A percentile compares a stretch with the other conserved stretches of the same genome.
phyloP scores from a whole-genome alignment of 2,888 invertebrate species.

The Hartigia nigra region DNA sequence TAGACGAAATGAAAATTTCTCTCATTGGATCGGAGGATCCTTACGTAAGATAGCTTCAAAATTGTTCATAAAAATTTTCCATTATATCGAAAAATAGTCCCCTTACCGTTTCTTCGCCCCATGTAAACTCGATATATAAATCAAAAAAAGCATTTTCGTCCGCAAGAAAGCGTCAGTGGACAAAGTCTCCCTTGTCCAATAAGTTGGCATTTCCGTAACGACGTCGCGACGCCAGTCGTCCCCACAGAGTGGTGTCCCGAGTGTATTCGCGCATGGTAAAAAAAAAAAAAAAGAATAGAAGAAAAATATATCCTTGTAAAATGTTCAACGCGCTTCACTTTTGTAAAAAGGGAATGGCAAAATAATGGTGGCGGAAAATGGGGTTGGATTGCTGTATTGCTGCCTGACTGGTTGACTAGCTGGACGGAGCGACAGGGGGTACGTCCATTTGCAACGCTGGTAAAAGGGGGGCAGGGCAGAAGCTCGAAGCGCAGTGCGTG shows the following conservation, averaged over 20 bases:
- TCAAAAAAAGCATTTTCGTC: neutral
- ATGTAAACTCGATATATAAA: neutral
- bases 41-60: neutral
- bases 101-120: no score
- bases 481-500: conserved; percentile 1
- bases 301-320: neutral
- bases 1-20: neutral
- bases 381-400: neutral
- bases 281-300: neutral
- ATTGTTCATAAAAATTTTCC: neutral
- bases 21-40: neutral
- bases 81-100: neutral
- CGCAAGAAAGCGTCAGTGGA: neutral
- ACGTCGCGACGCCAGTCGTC: neutral
- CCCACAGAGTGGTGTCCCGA: neutral
- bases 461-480: neutral
- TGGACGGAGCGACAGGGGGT: neutral
- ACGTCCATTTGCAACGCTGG: neutral
- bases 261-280: neutral
- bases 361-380: neutral
- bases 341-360: neutral
- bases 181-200: neutral
- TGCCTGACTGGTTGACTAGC: neutral
- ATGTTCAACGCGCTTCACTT: neutral
- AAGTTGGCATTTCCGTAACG: neutral